Evolutionary conservation across 1,140 invertebrate species (phyloP).

Genomic region (Pygmarrhopalites habei): DNA sequence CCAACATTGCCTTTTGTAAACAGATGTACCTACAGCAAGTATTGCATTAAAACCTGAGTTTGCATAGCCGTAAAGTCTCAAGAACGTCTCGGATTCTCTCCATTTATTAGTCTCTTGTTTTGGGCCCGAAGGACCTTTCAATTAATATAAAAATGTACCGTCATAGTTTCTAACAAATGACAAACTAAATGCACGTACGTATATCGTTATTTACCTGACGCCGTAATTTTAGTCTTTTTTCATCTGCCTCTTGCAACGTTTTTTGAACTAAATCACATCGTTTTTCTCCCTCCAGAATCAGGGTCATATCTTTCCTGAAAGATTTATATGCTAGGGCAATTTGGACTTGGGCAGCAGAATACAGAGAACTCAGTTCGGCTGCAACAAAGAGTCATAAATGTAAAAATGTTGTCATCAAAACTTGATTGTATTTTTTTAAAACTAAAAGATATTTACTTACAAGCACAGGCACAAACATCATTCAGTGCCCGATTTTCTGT

Average conservation of each 20-base stretch:
- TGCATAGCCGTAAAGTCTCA: slow-evolving; percentile 47
- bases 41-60: no score
- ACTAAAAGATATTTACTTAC: no score
- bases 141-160: no score
- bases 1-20: no score
- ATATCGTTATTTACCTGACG: slow-evolving; percentile 42
- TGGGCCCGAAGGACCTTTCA: slow-evolving; percentile 52
- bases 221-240: slow-evolving; percentile 32
- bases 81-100: slow-evolving; percentile 39
- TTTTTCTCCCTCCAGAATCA: slow-evolving; percentile 37
- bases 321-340: slow-evolving; percentile 41
- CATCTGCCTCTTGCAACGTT: slow-evolving; percentile 33
- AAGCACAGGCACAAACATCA: slow-evolving; percentile 49
- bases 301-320: slow-evolving; percentile 41
- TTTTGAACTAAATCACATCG: slow-evolving; percentile 28
- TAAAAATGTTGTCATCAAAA: no score
- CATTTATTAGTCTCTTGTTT: slow-evolving; percentile 47
- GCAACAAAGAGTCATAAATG: no score
- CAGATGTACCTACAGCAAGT: no score
- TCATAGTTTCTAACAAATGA: no score
- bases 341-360: slow-evolving; percentile 51
- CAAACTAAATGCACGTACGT: no score
- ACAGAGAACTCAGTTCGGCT: slow-evolving; percentile 48
- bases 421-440: no score
- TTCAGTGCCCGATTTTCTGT: slow-evolving; percentile 51